Evolutionary conservation across 2,888 invertebrate genomes (phyloP).

Genomic region (Dione juno): DNA sequence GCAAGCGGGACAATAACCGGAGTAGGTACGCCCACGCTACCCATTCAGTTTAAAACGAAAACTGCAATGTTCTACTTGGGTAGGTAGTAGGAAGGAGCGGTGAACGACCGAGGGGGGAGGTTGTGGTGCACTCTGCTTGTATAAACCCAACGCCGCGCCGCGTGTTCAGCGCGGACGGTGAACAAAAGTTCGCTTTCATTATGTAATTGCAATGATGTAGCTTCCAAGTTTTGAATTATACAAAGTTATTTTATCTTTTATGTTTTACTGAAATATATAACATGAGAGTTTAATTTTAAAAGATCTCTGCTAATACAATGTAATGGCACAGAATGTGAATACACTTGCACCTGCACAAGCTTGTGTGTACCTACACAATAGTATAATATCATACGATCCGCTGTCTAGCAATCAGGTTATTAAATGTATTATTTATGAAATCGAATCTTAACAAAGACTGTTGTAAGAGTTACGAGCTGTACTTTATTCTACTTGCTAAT

Average conservation of each 20-base stretch:
- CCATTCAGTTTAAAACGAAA: constrained; percentile 68
- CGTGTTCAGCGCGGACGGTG: constrained; percentile 50
- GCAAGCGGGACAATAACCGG: constrained; percentile 53
- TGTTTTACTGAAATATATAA: constrained; percentile 5
- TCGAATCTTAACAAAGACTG: constrained; percentile 24
- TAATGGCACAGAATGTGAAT: background rate
- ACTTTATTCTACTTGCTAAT: constrained; percentile 48
- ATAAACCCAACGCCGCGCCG: constrained; percentile 69
- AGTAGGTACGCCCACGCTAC: constrained; percentile 60
- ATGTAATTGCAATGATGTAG: constrained; percentile 40
- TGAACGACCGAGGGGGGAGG: constrained; percentile 66
- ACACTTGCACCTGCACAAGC: background rate
- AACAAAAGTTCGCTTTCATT: constrained; percentile 50
- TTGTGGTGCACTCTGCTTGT: constrained; percentile 65
- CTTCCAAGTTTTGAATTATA: constrained; percentile 25
- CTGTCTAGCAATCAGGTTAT: constrained; percentile 8
- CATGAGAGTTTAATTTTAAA: background rate
- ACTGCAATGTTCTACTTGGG: constrained; percentile 60
- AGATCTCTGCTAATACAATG: background rate
- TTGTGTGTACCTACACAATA: background rate
- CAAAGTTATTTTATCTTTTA: constrained; percentile 14
- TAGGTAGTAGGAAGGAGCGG: constrained; percentile 58
- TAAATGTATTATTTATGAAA: constrained; percentile 39
- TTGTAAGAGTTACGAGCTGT: constrained; percentile 36
- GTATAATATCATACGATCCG: background rate